Percentiles rank a stretch among this genome's conserved stretches.
Conservation (phyloP, 2,113 vertebrate species). For the Caretta caretta region DNA sequence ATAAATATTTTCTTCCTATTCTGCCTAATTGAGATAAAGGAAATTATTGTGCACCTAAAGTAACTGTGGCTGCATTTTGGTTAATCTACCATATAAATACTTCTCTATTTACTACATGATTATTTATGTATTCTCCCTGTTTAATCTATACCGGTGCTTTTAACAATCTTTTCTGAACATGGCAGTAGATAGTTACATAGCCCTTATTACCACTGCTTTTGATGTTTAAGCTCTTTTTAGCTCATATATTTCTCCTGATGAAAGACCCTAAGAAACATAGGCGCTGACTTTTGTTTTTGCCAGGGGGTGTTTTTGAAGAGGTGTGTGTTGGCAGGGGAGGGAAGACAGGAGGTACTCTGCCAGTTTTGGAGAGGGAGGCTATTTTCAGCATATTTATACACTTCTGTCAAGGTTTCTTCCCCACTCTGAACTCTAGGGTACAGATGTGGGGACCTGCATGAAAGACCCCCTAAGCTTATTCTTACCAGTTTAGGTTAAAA, state of each 20-base stretch:
- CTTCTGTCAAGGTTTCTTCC: no score
- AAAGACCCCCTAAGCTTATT: no score
- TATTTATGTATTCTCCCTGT: background rate
- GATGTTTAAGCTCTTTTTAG: background rate
- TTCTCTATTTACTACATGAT: background rate
- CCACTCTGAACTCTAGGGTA: no score
- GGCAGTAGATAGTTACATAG: background rate
- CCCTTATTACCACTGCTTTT: background rate
- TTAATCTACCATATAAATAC: background rate
- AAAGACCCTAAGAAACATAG: background rate
- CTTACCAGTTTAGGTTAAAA: no score
- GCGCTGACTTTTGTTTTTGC: no score
- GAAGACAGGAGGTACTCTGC: no score
- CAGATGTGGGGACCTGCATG: no score
- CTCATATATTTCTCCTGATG: background rate
- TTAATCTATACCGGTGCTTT: background rate
- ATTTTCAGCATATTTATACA: no score
- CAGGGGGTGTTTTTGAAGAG: no score
- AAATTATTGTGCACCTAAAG: background rate
- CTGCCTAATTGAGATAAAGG: background rate
- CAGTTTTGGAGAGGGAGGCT: no score
- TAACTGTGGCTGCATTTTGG: background rate
- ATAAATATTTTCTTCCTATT: background rate
- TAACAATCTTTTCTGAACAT: background rate
- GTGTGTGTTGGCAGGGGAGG: no score